A percentile compares a stretch with the other conserved stretches of the same genome.
Conservation (phyloP, 30 jellyfish, hydroid and myxozoan genomes). For the Catostylus mosaicus region DNA sequence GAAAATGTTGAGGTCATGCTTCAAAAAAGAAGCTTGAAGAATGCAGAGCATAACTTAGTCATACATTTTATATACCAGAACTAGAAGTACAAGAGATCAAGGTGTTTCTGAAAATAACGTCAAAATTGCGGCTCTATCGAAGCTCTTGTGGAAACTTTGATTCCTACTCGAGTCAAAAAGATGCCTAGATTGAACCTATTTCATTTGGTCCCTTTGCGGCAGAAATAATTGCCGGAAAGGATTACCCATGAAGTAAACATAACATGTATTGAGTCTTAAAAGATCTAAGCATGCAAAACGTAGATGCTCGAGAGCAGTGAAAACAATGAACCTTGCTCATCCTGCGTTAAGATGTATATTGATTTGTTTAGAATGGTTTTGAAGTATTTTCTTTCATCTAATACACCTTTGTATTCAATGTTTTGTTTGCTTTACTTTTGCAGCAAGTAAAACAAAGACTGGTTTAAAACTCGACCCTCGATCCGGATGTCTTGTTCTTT, state of each 20-base stretch:
- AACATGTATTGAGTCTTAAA: neutral
- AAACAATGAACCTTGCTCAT: too few relatives aligned
- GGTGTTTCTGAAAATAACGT: too few relatives aligned
- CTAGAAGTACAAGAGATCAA: too few relatives aligned
- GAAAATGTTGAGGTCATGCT: too few relatives aligned
- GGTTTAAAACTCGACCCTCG: constrained; percentile 72
- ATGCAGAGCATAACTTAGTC: too few relatives aligned
- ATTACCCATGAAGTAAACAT: constrained; percentile 11
- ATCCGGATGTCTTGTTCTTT: constrained; percentile 69
- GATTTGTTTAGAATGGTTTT: too few relatives aligned
- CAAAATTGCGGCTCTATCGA: constrained; percentile 2
- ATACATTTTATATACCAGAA: too few relatives aligned
- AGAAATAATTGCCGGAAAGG: constrained; percentile 1
- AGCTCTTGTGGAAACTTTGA: neutral
- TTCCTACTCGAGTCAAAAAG: constrained; percentile 4
- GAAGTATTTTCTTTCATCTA: neutral
- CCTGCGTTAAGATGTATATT: too few relatives aligned
- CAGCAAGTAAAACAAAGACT: constrained; percentile 40
- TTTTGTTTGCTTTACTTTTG: neutral
- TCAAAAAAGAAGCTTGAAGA: too few relatives aligned
- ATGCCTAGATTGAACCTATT: neutral
- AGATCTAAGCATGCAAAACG: too few relatives aligned
- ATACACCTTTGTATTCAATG: neutral
- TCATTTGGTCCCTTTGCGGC: constrained; percentile 22
- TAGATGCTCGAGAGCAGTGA: too few relatives aligned